phyloP scores from a whole-genome alignment of 1,140 invertebrate species.

The Brachionus paranguensis region DNA sequence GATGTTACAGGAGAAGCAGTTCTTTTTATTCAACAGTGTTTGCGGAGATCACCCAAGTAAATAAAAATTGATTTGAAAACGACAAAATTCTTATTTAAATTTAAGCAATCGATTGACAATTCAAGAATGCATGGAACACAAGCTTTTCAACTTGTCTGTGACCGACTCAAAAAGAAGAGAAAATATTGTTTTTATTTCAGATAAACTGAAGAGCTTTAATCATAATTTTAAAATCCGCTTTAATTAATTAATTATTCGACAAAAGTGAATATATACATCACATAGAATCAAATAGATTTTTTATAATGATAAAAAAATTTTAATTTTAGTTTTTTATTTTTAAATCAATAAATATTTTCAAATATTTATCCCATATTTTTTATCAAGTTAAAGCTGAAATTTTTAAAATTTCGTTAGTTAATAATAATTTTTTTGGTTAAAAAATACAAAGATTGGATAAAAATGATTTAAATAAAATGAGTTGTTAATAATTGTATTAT shows the following conservation, averaged over 20 bases:
- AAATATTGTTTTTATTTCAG: conserved; percentile 22
- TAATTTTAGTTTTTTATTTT: neutral
- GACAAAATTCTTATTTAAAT: conserved; percentile 41
- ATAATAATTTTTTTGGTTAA: too few relatives aligned
- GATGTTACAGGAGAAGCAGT: conserved; percentile 88
- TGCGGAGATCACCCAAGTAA: conserved; percentile 84
- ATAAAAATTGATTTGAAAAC: too few relatives aligned
- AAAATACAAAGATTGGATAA: too few relatives aligned
- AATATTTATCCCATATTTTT: neutral
- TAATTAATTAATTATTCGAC: neutral
- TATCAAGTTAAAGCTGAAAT: too few relatives aligned
- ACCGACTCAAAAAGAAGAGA: neutral
- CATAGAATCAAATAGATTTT: neutral
- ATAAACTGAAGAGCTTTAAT: conserved; percentile 37
- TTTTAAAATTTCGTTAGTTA: too few relatives aligned
- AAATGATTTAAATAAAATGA: too few relatives aligned
- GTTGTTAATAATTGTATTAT: too few relatives aligned
- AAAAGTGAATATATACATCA: too few relatives aligned
- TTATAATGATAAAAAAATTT: neutral
- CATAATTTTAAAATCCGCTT: conserved; percentile 26
- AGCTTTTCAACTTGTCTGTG: conserved; percentile 69
- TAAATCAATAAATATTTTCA: neutral
- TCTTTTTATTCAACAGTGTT: conserved; percentile 84
- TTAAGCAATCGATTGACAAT: conserved; percentile 79
- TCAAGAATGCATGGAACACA: conserved; percentile 88